Evolutionary conservation across 1,140 invertebrate species (phyloP).

Genomic region (Pseudomyrmex concolor): DNA sequence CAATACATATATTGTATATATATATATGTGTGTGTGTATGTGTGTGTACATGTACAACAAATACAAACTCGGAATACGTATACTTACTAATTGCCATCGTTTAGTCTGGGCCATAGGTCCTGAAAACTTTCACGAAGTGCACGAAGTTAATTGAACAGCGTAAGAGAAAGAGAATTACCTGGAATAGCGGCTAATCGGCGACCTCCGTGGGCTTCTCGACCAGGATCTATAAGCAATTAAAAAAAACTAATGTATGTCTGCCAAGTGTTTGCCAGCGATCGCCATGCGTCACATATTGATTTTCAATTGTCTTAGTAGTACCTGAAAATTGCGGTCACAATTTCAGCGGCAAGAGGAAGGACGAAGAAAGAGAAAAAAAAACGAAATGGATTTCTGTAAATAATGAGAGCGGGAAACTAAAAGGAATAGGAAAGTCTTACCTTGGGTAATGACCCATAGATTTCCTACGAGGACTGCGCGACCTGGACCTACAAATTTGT

Average conservation of each 20-base stretch:
- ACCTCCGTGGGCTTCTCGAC: constrained; percentile 78
- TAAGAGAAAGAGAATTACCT: constrained; percentile 77
- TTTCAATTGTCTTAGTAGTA: constrained; percentile 72
- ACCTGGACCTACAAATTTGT: constrained; percentile 81
- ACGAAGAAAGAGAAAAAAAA: not conserved
- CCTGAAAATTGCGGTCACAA: constrained; percentile 75
- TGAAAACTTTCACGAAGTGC: constrained; percentile 72
- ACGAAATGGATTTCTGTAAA: not conserved
- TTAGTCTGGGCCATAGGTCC: constrained; percentile 36
- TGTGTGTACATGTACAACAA: not conserved
- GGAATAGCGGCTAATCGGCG: constrained; percentile 72
- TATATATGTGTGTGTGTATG: too few species aligned
- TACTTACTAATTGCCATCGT: constrained; percentile 74
- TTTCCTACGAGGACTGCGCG: constrained; percentile 76
- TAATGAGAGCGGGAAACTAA: not conserved
- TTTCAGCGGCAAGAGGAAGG: not conserved
- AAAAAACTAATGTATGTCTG: constrained; percentile 73
- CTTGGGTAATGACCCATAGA: constrained; percentile 78
- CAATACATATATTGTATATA: not conserved
- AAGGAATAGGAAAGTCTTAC: constrained; percentile 74
- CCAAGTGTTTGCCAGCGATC: constrained; percentile 50
- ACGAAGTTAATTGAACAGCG: constrained; percentile 32
- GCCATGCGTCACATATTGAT: constrained; percentile 48
- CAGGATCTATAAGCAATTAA: constrained; percentile 81
- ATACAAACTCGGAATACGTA: constrained; percentile 39